Conservation (phyloP, 1,140 invertebrate species). For the Samia ricini region DNA sequence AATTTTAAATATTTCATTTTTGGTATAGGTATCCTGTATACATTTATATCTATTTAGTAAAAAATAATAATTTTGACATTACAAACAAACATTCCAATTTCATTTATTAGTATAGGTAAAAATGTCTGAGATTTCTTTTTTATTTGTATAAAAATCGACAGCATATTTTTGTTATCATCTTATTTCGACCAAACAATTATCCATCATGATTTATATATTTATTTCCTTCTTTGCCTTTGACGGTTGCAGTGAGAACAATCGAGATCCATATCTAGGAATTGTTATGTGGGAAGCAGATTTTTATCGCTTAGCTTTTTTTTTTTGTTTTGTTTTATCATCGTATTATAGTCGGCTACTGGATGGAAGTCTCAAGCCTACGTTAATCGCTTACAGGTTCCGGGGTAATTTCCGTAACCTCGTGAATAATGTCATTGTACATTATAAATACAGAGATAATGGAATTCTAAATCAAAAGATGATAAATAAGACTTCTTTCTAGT, state of each 20-base stretch:
- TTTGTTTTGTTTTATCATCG: neutral
- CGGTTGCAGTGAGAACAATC: neutral
- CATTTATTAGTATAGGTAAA: too few relatives aligned
- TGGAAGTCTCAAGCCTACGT: neutral
- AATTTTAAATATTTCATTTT: too few relatives aligned
- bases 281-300: neutral
- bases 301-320: neutral
- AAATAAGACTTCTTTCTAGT: too few relatives aligned
- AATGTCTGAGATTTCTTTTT: conserved; percentile 7
- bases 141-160: neutral
- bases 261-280: neutral
- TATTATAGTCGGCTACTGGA: neutral
- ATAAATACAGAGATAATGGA: too few relatives aligned
- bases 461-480: too few relatives aligned
- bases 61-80: too few relatives aligned
- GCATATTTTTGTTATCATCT: neutral
- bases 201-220: neutral
- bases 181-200: neutral
- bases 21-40: too few relatives aligned
- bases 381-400: neutral
- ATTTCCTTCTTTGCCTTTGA: neutral
- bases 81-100: too few relatives aligned
- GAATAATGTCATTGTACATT: neutral
- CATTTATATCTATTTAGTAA: too few relatives aligned
- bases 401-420: neutral